Evolutionary conservation across 2,797 vertebrate species (phyloP).

Genomic region (Gymnopithys bicolor): DNA sequence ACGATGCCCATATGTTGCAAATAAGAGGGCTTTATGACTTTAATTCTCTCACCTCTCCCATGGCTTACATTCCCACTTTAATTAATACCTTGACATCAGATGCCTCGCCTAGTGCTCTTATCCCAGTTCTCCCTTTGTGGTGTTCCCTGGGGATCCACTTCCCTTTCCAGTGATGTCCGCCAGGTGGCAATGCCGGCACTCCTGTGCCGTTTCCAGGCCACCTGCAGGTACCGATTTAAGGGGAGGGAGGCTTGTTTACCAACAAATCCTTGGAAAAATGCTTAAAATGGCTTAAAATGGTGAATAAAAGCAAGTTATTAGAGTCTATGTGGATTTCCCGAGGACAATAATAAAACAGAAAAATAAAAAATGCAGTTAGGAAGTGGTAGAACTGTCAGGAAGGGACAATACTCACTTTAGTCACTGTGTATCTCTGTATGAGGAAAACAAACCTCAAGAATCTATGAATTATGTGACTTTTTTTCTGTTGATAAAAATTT

Average conservation of each 20-base stretch:
- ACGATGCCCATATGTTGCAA: conserved; percentile 55
- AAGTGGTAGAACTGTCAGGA: neutral
- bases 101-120: neutral
- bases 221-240: fast-evolving
- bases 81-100: neutral
- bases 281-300: neutral
- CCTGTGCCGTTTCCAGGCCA: neutral
- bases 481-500: neutral
- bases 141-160: neutral
- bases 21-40: conserved; percentile 35
- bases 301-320: neutral
- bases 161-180: neutral
- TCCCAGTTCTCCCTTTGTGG: neutral
- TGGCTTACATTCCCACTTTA: conserved; percentile 26
- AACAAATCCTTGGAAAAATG: neutral
- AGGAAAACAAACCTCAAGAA: neutral
- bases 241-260: neutral
- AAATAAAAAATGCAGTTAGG: neutral
- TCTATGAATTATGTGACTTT: neutral
- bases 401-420: neutral
- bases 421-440: fast-evolving
- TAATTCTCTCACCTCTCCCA: conserved; percentile 42
- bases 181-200: conserved; percentile 32
- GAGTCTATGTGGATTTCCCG: neutral
- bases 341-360: neutral